Conservation (phyloP, 2,797 vertebrate genomes). For the Alfaro cultratus region DNA sequence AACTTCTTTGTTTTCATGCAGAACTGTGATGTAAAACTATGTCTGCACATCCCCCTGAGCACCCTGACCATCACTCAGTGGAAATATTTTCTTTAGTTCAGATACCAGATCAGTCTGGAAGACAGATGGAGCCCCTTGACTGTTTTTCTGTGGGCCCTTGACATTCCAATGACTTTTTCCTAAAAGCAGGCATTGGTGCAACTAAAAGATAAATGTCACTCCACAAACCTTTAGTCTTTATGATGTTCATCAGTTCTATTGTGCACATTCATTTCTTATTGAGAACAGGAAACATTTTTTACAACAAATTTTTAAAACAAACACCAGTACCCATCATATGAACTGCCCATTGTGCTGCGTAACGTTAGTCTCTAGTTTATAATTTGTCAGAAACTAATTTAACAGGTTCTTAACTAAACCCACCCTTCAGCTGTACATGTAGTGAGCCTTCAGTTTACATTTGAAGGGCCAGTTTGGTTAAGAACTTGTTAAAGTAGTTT, state of each 20-base stretch:
- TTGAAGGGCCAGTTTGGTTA: not conserved
- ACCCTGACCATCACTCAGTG: not conserved
- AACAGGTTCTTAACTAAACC: not conserved
- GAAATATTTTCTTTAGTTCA: not conserved
- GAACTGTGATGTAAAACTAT: too few species aligned
- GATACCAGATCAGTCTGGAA: not conserved
- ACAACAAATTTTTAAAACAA: too few species aligned
- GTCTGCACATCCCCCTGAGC: not conserved
- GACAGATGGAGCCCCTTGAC: not conserved
- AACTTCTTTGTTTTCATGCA: not conserved
- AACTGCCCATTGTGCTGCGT: too few species aligned
- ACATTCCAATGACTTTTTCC: too few species aligned
- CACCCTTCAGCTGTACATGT: too few species aligned
- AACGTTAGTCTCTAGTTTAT: too few species aligned
- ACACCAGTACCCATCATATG: too few species aligned
- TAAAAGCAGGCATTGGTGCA: not conserved
- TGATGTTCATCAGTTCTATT: not conserved
- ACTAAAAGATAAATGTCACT: not conserved
- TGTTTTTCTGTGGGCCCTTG: too few species aligned
- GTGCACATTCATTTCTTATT: not conserved
- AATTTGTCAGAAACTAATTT: not conserved
- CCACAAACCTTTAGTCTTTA: not conserved
- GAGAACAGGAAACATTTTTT: not conserved
- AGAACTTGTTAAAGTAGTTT: not conserved
- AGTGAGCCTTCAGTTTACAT: not conserved